Base-by-base conservation (phyloP, 1,140 invertebrate species). In the Papilio polytes region DNA sequence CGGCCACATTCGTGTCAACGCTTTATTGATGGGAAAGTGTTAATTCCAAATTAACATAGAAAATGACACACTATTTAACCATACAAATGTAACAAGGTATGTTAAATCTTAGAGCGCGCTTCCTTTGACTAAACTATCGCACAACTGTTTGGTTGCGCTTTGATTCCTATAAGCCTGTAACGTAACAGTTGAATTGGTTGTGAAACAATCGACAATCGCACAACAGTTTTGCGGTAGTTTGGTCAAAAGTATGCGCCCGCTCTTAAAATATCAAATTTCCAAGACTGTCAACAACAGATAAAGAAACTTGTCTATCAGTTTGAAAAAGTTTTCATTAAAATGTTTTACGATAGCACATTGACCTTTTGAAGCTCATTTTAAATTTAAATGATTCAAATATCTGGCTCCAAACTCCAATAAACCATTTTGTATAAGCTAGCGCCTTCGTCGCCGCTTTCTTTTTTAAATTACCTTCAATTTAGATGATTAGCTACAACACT, bases 381-480 rank as follows among this genome's bases (percentile, higher is more conserved):
- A 77, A 77, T 77, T 77, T 77, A 77, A 77, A 77, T 77, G 20
- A 51, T 56, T 22, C 48, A 48, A 77, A 77, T 77, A 56, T 22
- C 48, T 74, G 73, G 36, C 44, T 53, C 4, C 74, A 77, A 77
- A 18, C 44, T 53, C 4, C 74, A 77, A 77, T 77, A 77, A 77
- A 77, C 26, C 26, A 77, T 77, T 77, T 77, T 26, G 74, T 77
- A 77, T 77, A 77, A 77, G 46, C 48, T 48, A 20, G 26, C 74
- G 74, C 74, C 48, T 36, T 48, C 74, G 74, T 31, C 15, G 74
- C 74, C 74, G 74, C 74, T 77, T 77, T 77, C 74, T 76, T 53
- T 77, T 77, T 77, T 77, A 77, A 77, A 77, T 77, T 53, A 77
- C 74, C 46, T 22, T 51, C 46, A 56, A 53, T 77, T 77, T 74